Evolutionary conservation across 2,888 invertebrate species (phyloP).

Genomic region (Pseudanteris insignis): DNA sequence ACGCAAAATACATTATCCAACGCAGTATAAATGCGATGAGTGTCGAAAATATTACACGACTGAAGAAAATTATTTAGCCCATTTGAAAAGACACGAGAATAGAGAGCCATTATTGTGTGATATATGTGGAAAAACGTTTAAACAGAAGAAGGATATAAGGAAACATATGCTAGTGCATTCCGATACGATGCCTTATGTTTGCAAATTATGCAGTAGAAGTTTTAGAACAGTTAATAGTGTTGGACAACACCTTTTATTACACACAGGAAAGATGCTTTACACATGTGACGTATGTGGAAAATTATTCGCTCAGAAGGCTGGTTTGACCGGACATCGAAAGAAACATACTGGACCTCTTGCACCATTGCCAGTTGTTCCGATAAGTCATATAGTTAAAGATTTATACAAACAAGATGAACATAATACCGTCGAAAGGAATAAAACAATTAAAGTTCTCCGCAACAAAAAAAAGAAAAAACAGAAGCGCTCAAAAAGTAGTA

Average conservation of each 20-base stretch:
- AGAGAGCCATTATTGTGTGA: slow-evolving; percentile 47
- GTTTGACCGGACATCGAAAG: slow-evolving; percentile 57
- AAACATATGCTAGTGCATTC: slow-evolving; percentile 67
- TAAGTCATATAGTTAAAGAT: slow-evolving; percentile 61
- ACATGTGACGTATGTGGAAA: slow-evolving; percentile 67
- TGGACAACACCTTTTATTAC: slow-evolving; percentile 64
- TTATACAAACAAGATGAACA: slow-evolving; percentile 20
- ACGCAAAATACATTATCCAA: slow-evolving; percentile 30
- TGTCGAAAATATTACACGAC: slow-evolving; percentile 32
- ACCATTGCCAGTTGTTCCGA: slow-evolving; percentile 62
- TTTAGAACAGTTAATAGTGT: slow-evolving; percentile 66
- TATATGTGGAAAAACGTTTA: slow-evolving; percentile 26
- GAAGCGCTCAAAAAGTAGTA: neutral
- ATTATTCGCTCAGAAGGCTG: slow-evolving; percentile 68
- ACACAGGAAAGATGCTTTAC: slow-evolving; percentile 68
- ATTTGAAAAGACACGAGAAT: slow-evolving; percentile 54
- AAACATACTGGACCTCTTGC: slow-evolving; percentile 59
- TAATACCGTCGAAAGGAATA: slow-evolving; percentile 11
- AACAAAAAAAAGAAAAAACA: neutral
- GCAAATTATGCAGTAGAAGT: slow-evolving; percentile 67
- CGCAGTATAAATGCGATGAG: slow-evolving; percentile 24
- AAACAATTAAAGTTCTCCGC: neutral
- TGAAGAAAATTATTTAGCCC: slow-evolving; percentile 13
- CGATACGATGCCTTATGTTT: slow-evolving; percentile 69
- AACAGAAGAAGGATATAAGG: slow-evolving; percentile 59